Conservation (phyloP, 1,140 invertebrate species). For the Acromyrmex echinatior region DNA sequence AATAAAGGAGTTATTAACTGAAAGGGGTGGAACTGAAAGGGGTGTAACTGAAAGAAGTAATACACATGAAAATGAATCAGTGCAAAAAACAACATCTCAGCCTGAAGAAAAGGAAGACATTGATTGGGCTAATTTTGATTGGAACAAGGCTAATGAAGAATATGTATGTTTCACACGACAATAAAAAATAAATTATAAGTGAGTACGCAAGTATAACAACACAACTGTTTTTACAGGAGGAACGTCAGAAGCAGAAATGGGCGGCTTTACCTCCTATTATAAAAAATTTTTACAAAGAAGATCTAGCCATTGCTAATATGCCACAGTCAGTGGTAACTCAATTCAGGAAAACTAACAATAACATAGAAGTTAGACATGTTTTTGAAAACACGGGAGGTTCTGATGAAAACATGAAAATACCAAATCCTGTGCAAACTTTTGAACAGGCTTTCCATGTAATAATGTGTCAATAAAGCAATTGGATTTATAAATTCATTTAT, state of each 20-base stretch:
- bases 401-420: conserved; percentile 87
- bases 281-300: conserved; percentile 95
- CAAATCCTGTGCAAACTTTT: conserved; percentile 94
- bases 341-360: conserved; percentile 90
- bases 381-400: conserved; percentile 83
- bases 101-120: not conserved
- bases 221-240: conserved; percentile 85
- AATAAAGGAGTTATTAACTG: conserved; percentile 85
- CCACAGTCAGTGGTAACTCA: conserved; percentile 88
- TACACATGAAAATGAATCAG: not conserved
- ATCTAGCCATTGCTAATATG: conserved; percentile 90
- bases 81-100: not conserved
- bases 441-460: conserved; percentile 92
- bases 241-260: conserved; percentile 88
- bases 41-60: not conserved
- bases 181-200: not conserved
- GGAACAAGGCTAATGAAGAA: conserved; percentile 33
- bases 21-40: not conserved
- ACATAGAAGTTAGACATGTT: conserved; percentile 89
- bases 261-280: conserved; percentile 89
- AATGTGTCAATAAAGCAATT: not conserved
- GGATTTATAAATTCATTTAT: not conserved
- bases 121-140: conserved; percentile 54
- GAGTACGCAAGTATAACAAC: conserved; percentile 13
- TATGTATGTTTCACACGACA: conserved; percentile 66